These are phyloP conservation scores for Jacana jacana DNA, from an alignment of 2,113 vertebrate genomes.

Conservation along the genomic window DNA sequence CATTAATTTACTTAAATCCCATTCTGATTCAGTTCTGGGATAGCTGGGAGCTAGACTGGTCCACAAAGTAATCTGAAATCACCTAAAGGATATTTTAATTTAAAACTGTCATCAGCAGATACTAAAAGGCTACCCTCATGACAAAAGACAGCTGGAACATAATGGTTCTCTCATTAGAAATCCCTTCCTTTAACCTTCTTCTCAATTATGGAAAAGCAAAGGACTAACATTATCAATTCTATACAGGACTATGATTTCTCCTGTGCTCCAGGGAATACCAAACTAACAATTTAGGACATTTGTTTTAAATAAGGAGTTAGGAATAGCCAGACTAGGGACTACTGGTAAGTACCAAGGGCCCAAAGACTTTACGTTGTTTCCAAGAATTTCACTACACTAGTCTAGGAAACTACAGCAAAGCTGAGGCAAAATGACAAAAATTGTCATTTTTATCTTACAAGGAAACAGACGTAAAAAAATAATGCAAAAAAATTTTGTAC, in stretches of 20 bases:
- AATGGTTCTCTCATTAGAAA: neutral
- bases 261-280: neutral
- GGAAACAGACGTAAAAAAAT: neutral
- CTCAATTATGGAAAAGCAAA: neutral
- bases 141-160: neutral
- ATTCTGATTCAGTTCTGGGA: constrained; percentile 20
- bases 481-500: neutral
- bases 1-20: constrained; percentile 36
- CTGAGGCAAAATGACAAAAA: too few species aligned
- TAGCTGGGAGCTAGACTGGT: neutral
- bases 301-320: neutral
- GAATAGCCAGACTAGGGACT: neutral
- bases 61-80: constrained; percentile 24
- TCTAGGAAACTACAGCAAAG: neutral
- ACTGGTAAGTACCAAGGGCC: neutral
- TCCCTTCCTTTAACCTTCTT: neutral
- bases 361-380: neutral
- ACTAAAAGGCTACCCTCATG: neutral
- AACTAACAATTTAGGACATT: neutral
- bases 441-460: neutral
- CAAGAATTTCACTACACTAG: neutral
- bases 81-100: constrained; percentile 38
- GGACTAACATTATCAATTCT: neutral
- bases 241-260: neutral
- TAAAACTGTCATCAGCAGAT: neutral